Percentiles rank a stretch among this genome's conserved stretches.
phyloP scores from a whole-genome alignment of 2,888 invertebrate species.

The Trissolcus japonicus region DNA sequence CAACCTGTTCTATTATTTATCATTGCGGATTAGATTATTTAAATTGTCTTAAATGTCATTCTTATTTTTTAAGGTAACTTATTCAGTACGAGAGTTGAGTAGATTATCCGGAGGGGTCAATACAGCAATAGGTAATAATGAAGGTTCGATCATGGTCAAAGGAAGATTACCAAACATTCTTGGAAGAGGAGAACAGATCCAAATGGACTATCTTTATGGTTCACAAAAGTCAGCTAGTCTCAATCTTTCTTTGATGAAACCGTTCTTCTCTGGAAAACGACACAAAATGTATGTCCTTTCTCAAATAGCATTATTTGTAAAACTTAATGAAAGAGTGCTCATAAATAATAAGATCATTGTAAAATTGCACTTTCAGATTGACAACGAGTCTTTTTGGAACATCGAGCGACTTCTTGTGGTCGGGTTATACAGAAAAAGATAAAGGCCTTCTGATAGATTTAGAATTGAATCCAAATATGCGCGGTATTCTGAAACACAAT shows the following conservation, averaged over 20 bases:
- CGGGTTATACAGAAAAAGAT: constrained; percentile 88
- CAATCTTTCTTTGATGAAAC: constrained; percentile 88
- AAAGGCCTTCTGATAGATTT: constrained; percentile 88
- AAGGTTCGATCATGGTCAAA: constrained; percentile 88
- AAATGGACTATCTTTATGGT: constrained; percentile 90
- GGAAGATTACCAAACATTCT: constrained; percentile 88
- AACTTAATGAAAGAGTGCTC: too few species aligned
- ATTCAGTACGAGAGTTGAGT: constrained; percentile 89
- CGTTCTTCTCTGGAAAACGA: constrained; percentile 84
- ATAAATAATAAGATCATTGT: background rate
- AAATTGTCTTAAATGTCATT: background rate
- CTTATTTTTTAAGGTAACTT: constrained; percentile 82
- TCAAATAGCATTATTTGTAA: background rate
- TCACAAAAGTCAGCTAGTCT: constrained; percentile 89
- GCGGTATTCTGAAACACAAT: constrained; percentile 82
- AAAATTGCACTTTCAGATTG: constrained; percentile 77
- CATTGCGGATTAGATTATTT: background rate
- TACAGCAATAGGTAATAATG: constrained; percentile 93
- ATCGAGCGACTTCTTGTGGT: constrained; percentile 86
- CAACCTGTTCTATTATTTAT: background rate
- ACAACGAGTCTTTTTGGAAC: constrained; percentile 86
- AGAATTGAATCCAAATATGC: constrained; percentile 81
- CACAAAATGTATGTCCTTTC: constrained; percentile 79
- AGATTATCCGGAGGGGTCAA: constrained; percentile 90
- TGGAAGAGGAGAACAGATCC: constrained; percentile 91